Conservation (phyloP, 2,888 invertebrate species). For the Caenorhabditis afra region DNA sequence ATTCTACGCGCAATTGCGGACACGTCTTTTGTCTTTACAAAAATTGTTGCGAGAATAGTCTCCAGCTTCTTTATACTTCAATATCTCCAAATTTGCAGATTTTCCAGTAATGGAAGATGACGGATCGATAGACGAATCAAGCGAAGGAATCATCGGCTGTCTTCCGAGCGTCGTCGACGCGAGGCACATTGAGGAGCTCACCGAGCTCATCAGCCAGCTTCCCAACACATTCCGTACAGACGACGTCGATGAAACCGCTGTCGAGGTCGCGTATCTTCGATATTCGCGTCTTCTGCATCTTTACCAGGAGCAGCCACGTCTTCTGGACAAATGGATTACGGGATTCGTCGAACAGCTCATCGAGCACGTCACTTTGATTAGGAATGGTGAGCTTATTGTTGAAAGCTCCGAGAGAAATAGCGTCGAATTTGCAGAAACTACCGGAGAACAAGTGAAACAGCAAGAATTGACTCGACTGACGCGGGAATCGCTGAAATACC, state of each 20-base stretch:
- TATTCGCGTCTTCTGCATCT: slow-evolving; percentile 66
- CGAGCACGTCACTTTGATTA: slow-evolving; percentile 58
- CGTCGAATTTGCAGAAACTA: slow-evolving; percentile 12
- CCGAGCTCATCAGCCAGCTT: slow-evolving; percentile 32
- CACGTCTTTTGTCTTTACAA: too few relatives aligned
- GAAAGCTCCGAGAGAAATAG: slow-evolving; percentile 1
- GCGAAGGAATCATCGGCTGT: slow-evolving; percentile 65
- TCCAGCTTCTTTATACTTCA: neutral
- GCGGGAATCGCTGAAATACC: slow-evolving; percentile 53
- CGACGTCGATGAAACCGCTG: slow-evolving; percentile 17
- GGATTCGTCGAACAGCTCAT: slow-evolving; percentile 66
- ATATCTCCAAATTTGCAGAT: neutral
- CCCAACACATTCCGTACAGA: neutral
- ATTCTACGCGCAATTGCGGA: too few relatives aligned
- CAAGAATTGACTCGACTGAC: slow-evolving; percentile 19
- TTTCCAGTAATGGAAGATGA: slow-evolving; percentile 45
- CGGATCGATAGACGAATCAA: slow-evolving; percentile 27
- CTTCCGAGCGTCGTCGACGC: slow-evolving; percentile 57
- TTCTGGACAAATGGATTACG: slow-evolving; percentile 74
- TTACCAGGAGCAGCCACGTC: slow-evolving; percentile 73
- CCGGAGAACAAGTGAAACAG: neutral
- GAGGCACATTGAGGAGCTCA: slow-evolving; percentile 56
- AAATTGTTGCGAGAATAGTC: too few relatives aligned
- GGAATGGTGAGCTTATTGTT: slow-evolving; percentile 10
- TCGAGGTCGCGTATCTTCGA: slow-evolving; percentile 33